Percentiles rank a stretch among this genome's conserved stretches.
phyloP scores from a whole-genome alignment of 2,113 vertebrate genomes.

The Archilochus colubris region DNA sequence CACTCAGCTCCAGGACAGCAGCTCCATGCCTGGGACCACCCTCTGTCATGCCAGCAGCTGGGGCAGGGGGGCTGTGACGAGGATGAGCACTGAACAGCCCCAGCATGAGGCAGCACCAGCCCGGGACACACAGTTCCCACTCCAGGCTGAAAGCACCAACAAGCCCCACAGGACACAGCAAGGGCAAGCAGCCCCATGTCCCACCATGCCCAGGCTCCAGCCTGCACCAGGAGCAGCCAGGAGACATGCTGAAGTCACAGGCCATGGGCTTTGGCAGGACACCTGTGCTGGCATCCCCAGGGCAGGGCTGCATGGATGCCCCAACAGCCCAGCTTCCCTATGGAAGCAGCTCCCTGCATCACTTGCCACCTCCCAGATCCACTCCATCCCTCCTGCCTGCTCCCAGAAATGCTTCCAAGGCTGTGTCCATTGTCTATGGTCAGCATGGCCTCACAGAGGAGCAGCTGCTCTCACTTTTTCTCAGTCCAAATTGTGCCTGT shows the following conservation, averaged over 20 bases:
- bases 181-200: fast-evolving
- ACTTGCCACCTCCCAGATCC: fast-evolving
- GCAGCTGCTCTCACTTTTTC: not conserved
- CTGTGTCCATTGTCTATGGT: fast-evolving
- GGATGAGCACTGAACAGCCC: fast-evolving
- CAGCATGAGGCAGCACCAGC: not conserved
- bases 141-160: not conserved
- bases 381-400: not conserved
- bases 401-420: not conserved
- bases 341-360: not conserved
- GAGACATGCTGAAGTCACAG: not conserved
- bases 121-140: fast-evolving
- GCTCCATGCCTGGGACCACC: fast-evolving
- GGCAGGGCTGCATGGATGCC: fast-evolving
- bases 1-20: fast-evolving
- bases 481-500: not conserved
- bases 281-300: fast-evolving
- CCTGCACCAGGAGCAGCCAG: not conserved
- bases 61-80: fast-evolving
- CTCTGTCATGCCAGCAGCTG: fast-evolving
- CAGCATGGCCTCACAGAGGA: fast-evolving
- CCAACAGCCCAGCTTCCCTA: fast-evolving
- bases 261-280: not conserved
- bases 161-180: fast-evolving
- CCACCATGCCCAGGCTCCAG: not conserved